Evolutionary conservation across 2,888 invertebrate genomes (phyloP).

Genomic region (Apodemia mormo): DNA sequence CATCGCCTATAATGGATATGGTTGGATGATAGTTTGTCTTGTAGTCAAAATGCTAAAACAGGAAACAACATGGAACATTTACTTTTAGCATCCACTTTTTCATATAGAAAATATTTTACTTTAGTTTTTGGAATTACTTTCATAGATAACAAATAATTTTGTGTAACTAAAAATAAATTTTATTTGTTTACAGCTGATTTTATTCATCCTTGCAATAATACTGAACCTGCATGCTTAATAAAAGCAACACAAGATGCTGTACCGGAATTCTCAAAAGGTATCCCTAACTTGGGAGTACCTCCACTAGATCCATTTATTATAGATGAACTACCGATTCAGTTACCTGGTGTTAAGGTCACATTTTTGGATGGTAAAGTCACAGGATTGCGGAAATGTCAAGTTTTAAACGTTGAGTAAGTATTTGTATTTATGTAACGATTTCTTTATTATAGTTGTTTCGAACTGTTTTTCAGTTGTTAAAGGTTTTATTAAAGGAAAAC

Average conservation of each 20-base stretch:
- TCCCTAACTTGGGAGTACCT: constrained; percentile 67
- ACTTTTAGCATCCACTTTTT: too few species aligned
- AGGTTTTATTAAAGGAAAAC: too few species aligned
- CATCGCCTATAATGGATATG: too few species aligned
- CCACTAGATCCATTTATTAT: constrained; percentile 69
- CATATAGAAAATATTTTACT: too few species aligned
- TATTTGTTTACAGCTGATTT: constrained; percentile 60
- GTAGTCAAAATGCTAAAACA: too few species aligned
- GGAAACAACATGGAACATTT: too few species aligned
- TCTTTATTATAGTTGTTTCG: too few species aligned
- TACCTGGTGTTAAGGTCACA: constrained; percentile 74
- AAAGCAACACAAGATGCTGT: constrained; percentile 70
- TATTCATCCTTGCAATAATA: constrained; percentile 71
- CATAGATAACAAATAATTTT: neutral
- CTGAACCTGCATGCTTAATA: constrained; percentile 63
- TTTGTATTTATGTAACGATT: neutral
- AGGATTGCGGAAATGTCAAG: constrained; percentile 68
- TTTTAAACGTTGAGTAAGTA: constrained; percentile 74
- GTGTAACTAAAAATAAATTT: neutral
- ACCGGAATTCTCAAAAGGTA: constrained; percentile 66
- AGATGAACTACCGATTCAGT: constrained; percentile 69
- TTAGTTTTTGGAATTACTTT: too few species aligned
- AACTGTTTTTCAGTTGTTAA: too few species aligned
- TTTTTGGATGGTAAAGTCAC: constrained; percentile 70
- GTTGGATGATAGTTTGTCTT: too few species aligned